Conservation (phyloP, 2,888 invertebrate species). For the Periphyllus acericola region DNA sequence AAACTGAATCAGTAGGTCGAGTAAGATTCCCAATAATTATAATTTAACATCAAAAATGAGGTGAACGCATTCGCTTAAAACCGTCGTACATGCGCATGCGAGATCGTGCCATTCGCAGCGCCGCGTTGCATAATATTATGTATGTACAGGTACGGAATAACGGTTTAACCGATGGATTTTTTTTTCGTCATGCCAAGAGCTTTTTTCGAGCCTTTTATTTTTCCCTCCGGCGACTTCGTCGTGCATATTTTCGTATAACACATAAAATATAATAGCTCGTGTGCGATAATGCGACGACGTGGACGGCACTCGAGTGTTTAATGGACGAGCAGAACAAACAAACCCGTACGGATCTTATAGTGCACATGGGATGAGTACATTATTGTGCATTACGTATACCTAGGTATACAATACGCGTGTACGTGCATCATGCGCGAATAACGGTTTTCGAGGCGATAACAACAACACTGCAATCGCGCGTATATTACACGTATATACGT, state of each 20-base stretch:
- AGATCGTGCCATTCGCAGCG: background rate
- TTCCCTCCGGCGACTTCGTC: background rate
- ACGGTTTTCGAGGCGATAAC: slow-evolving; percentile 56
- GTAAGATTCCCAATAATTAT: too few relatives aligned
- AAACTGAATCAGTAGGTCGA: too few relatives aligned
- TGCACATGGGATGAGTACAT: background rate
- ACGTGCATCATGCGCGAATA: background rate
- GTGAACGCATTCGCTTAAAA: too few relatives aligned
- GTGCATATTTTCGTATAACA: background rate
- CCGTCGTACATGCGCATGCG: background rate
- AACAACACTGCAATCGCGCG: background rate
- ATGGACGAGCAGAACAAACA: slow-evolving; percentile 22
- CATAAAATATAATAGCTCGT: too few relatives aligned
- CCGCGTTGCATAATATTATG: too few relatives aligned
- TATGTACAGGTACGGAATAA: background rate
- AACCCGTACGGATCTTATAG: slow-evolving; percentile 1
- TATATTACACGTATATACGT: background rate
- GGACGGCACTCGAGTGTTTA: slow-evolving; percentile 30
- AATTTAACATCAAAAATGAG: too few relatives aligned
- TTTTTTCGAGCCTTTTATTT: background rate
- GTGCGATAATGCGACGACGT: too few relatives aligned
- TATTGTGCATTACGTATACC: background rate
- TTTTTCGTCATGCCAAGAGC: background rate
- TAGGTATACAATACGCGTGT: background rate
- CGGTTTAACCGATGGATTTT: background rate